A percentile compares a stretch with the other conserved stretches of the same genome.
These are phyloP conservation scores for Syndactyla subalaris DNA, from an alignment of 2,797 vertebrate species.

Conservation along the genomic window DNA sequence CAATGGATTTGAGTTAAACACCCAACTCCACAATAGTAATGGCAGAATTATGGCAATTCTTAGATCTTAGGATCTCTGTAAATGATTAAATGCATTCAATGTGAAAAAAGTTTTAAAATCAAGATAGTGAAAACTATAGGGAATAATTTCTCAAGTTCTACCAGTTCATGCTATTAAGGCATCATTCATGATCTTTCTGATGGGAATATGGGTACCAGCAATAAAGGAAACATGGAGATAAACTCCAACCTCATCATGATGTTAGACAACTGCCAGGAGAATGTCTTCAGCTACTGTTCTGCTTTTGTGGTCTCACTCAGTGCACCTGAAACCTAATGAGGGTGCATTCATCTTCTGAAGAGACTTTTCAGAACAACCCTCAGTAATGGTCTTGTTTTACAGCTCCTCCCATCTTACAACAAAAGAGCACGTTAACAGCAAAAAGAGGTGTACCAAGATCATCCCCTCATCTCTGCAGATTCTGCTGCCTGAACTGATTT, in stretches of 20 bases:
- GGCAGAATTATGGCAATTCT: background rate
- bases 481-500: background rate
- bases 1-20: background rate
- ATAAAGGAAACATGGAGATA: background rate
- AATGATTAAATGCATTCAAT: background rate
- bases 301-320: background rate
- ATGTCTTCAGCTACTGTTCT: background rate
- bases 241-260: background rate
- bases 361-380: background rate
- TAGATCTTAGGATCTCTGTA: background rate
- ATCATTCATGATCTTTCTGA: background rate
- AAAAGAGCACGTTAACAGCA: background rate
- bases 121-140: background rate
- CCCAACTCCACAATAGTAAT: background rate
- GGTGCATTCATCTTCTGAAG: background rate
- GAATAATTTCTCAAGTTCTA: background rate
- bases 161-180: background rate
- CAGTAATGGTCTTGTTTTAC: background rate
- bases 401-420: background rate
- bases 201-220: background rate
- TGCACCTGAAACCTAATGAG: background rate
- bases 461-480: background rate
- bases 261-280: background rate
- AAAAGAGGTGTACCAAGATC: background rate
- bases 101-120: background rate